These are phyloP conservation scores for Drymonia ruficornis DNA, from an alignment of 2,888 invertebrate genomes.

Conservation along the genomic window DNA sequence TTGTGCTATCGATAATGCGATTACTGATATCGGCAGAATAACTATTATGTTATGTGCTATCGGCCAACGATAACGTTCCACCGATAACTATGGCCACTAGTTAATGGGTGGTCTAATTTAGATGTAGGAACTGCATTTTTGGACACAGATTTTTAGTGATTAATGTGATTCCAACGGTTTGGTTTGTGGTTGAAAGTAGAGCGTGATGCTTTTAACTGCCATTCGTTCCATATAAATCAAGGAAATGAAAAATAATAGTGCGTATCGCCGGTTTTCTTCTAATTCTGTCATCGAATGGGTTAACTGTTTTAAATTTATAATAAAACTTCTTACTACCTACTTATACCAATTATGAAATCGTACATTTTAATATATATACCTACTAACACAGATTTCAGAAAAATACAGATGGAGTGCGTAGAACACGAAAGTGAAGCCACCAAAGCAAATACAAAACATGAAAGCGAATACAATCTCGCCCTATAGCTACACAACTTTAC, in stretches of 20 bases:
- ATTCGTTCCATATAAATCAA: background rate
- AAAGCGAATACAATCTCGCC: too few species aligned
- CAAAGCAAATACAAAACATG: too few species aligned
- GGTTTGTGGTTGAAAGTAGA: background rate
- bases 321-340: too few species aligned
- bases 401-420: too few species aligned
- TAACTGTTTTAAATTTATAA: background rate
- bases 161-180: background rate
- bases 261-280: background rate
- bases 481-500: too few species aligned
- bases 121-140: background rate
- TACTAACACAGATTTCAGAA: too few species aligned
- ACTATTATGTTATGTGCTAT: conserved; percentile 1
- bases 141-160: background rate
- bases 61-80: background rate
- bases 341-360: too few species aligned
- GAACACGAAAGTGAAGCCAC: too few species aligned
- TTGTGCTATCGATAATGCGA: conserved; percentile 37
- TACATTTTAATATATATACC: too few species aligned
- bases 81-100: background rate
- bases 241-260: background rate
- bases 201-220: background rate
- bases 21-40: conserved; percentile 25
- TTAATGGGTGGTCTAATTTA: background rate
- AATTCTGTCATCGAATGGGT: background rate